These are phyloP conservation scores for Cephus pulcher DNA, from an alignment of 2,888 invertebrate species.

Conservation along the genomic window DNA sequence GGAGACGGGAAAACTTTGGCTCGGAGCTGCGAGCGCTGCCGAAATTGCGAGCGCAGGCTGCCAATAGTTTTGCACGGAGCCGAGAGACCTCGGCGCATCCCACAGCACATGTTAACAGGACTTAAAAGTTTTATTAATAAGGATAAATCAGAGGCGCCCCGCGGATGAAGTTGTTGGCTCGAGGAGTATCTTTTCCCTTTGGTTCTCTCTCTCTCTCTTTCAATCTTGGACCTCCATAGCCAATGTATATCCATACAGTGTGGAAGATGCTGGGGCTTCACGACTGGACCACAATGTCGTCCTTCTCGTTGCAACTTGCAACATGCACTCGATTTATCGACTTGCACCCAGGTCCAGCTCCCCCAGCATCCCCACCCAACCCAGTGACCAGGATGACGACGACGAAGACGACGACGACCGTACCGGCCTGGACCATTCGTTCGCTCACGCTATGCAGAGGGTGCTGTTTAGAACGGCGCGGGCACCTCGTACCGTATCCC, in stretches of 20 bases:
- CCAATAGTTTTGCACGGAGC: constrained; percentile 13
- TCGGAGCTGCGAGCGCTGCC: background rate
- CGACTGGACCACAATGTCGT: background rate
- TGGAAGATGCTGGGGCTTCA: background rate
- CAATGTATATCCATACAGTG: background rate
- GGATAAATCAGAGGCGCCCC: constrained; percentile 64
- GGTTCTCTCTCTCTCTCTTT: background rate
- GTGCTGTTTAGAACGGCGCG: no score
- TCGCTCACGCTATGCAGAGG: no score
- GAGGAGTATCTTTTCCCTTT: no score
- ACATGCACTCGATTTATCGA: background rate
- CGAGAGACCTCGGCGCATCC: constrained; percentile 6
- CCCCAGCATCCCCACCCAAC: background rate
- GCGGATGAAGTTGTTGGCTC: constrained; percentile 61
- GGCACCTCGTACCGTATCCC: no score
- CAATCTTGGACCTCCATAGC: background rate
- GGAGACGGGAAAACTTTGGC: no score
- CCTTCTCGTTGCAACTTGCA: background rate
- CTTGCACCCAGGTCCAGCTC: background rate
- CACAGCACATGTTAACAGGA: constrained; percentile 60
- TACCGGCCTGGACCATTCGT: no score
- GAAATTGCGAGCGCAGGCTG: background rate
- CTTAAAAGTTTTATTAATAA: constrained; percentile 64
- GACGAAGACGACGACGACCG: no score
- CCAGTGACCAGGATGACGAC: background rate